Evolutionary conservation across 2,888 invertebrate genomes (phyloP), one percentile per base, ranked within the genome.

Genomic region (Thysanoteuthis rhombus): DNA sequence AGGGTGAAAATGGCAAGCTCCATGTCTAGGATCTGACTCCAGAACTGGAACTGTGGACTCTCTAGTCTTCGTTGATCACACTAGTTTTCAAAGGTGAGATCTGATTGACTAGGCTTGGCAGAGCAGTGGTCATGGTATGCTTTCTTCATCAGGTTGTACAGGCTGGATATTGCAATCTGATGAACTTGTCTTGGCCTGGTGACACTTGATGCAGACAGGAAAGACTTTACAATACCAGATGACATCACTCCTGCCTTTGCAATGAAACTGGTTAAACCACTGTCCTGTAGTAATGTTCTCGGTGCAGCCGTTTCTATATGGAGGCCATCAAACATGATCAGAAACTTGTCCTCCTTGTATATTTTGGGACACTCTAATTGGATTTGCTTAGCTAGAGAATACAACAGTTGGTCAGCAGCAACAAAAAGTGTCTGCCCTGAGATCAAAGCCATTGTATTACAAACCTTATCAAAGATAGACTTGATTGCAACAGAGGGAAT

Each of bases 291-390:
- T 90, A 94, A 90, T 92, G 95, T 95, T 42, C 42, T 42, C 42
- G 12, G 42, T 42, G 42, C 42, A 42, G 42, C 12, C 42, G 12
- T 1, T 42, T 42, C 1, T 92, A 95, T 95, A 93, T 96, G 95
- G 52, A 95, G 94, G 36, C 95, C 95, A 45, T 95, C 95, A 92
- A 96, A 94, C 95, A 96, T 95, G 19, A 96, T 94, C 4, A 95
- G 94, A 93, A 94, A 93, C 52, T 95, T 94, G 89, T 96, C 94
- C 47, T 96, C 95, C 36, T 95, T 95, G 94, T 95, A 94, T 19
- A n/a, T n/a, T n/a, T 95, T 94, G 36, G 95, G 95, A 94, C 94
- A 95, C 19, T 94, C 92, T 95, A 95, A 96, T 94, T 96, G 95
- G 0, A 95, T 94, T 90, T 95, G 94, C 90, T 96, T 96, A 16